Percentiles rank a stretch among this genome's conserved stretches.
Evolutionary conservation across 2,113 vertebrate species (phyloP).

Genomic region (Ia io): DNA sequence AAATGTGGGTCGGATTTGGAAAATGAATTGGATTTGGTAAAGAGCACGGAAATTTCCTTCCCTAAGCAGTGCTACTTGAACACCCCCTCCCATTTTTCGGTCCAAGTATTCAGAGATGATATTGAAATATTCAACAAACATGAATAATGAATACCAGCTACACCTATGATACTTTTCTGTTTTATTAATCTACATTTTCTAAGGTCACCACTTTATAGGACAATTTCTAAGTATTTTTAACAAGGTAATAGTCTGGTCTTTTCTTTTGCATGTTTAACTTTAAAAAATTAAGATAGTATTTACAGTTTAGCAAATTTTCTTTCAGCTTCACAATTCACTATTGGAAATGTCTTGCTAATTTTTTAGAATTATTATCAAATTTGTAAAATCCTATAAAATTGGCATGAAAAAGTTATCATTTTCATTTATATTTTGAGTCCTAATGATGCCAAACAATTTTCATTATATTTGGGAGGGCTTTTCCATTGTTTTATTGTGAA

Average conservation of each 20-base stretch:
- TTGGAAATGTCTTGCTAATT: background rate
- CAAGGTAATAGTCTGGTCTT: background rate
- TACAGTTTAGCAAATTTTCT: background rate
- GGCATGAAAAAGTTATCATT: background rate
- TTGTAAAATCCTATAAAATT: background rate
- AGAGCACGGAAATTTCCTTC: background rate
- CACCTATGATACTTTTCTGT: background rate
- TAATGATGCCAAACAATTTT: background rate
- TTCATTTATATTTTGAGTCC: background rate
- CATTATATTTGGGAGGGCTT: background rate
- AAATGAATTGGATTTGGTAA: background rate
- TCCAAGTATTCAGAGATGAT: background rate
- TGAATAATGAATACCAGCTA: too few relatives aligned
- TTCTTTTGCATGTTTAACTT: background rate
- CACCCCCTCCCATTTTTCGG: background rate
- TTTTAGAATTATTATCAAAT: constrained; percentile 3
- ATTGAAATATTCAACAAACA: background rate
- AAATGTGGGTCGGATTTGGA: background rate
- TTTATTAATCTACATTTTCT: background rate
- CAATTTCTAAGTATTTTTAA: background rate
- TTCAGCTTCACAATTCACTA: background rate
- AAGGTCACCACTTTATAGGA: background rate
- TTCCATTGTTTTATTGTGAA: background rate
- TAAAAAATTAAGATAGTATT: background rate
- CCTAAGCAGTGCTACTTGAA: background rate